Percentiles rank a stretch among this genome's conserved stretches.
phyloP scores from a whole-genome alignment of 2,888 invertebrate genomes.

The Koerneria pararmatus region DNA sequence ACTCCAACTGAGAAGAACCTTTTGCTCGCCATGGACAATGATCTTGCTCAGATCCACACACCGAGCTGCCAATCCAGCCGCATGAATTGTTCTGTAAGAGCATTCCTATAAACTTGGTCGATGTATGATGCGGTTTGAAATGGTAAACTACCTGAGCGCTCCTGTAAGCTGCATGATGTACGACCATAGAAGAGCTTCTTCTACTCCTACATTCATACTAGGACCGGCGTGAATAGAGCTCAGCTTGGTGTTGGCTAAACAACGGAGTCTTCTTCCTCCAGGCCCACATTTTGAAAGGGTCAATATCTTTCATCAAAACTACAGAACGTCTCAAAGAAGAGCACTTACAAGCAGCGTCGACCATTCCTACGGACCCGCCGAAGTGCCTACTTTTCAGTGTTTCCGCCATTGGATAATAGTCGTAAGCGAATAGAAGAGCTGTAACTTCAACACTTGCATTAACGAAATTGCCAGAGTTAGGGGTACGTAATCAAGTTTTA shows the following conservation, averaged over 20 bases:
- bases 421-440: slow-evolving; percentile 93
- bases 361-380: slow-evolving; percentile 40
- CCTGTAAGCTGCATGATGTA: slow-evolving; percentile 91
- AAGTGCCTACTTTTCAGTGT: slow-evolving; percentile 84
- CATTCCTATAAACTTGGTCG: neutral
- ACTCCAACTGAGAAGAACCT: slow-evolving; percentile 72
- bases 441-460: slow-evolving; percentile 38
- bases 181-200: slow-evolving; percentile 89
- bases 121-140: neutral
- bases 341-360: slow-evolving; percentile 12
- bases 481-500: too few species aligned
- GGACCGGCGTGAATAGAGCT: neutral
- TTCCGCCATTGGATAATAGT: slow-evolving; percentile 85
- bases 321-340: neutral
- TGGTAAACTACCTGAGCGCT: slow-evolving; percentile 66
- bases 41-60: slow-evolving; percentile 88
- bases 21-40: slow-evolving; percentile 59
- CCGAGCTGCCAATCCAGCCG: slow-evolving; percentile 74
- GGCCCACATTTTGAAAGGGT: too few species aligned
- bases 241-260: slow-evolving; percentile 19
- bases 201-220: slow-evolving; percentile 64
- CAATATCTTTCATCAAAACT: too few species aligned
- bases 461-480: too few species aligned
- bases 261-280: too few species aligned
- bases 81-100: slow-evolving; percentile 76